These are phyloP conservation scores for Siderastrea siderea DNA, from an alignment of 92 coral and sea anemone species.

Conservation along the genomic window DNA sequence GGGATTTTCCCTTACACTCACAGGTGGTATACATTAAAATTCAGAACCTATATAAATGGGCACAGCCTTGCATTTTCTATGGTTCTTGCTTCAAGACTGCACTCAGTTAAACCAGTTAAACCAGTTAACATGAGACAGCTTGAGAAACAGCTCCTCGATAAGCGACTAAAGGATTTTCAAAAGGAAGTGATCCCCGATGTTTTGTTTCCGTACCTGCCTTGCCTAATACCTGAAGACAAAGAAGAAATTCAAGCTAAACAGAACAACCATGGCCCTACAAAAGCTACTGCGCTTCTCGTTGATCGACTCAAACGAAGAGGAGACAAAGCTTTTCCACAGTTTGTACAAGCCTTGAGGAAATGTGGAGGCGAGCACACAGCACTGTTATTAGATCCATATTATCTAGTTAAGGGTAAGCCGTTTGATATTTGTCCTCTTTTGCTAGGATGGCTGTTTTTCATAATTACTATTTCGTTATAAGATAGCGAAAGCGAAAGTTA, in stretches of 20 bases:
- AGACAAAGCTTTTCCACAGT: conserved; percentile 63
- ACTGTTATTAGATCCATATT: conserved; percentile 82
- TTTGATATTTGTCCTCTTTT: not conserved
- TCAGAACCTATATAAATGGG: not conserved
- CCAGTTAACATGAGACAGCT: conserved; percentile 45
- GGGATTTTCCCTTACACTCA: conserved; percentile 23
- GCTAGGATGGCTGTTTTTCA: not conserved
- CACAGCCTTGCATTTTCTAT: not conserved
- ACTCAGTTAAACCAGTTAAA: no score
- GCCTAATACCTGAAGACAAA: conserved; percentile 62
- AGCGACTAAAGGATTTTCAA: conserved; percentile 67
- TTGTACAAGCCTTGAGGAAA: conserved; percentile 81
- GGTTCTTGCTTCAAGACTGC: no score
- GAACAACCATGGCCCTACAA: conserved; percentile 58
- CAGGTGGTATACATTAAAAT: not conserved
- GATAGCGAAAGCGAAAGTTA: not conserved
- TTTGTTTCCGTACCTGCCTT: conserved; percentile 60
- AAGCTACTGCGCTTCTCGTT: conserved; percentile 74
- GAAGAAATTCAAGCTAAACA: conserved; percentile 60
- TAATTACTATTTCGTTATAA: no score
- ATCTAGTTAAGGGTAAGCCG: conserved; percentile 63
- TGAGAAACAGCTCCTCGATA: conserved; percentile 64
- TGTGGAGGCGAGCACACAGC: conserved; percentile 89
- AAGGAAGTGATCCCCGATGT: conserved; percentile 74
- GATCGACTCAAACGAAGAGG: conserved; percentile 74